Evolutionary conservation across 2,888 invertebrate species (phyloP).

Genomic region (Pristionchus exspectatus): DNA sequence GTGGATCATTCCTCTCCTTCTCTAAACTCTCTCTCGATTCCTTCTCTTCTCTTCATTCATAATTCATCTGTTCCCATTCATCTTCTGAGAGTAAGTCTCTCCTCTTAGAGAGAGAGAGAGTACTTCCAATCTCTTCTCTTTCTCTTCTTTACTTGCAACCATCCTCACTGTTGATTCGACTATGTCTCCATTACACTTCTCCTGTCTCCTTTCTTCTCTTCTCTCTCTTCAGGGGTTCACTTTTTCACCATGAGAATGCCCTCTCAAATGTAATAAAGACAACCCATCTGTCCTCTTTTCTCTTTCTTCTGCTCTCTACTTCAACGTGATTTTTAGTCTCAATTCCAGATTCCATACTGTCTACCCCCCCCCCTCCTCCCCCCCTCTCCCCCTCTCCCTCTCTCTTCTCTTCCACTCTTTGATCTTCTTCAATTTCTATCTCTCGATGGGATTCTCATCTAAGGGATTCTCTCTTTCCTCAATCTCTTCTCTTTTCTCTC

Average conservation of each 20-base stretch:
- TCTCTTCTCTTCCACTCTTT: neutral
- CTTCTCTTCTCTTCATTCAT: constrained; percentile 18
- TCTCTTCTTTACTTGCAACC: constrained; percentile 11
- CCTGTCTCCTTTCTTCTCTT: neutral
- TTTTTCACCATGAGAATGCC: constrained; percentile 25
- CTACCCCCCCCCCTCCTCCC: neutral
- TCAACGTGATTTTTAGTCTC: neutral
- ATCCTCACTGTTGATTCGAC: neutral
- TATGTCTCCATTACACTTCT: constrained; percentile 21
- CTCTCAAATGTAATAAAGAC: no score
- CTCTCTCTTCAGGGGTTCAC: neutral
- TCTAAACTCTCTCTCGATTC: constrained; percentile 8
- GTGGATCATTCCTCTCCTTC: neutral
- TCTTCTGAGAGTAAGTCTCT: constrained; percentile 6
- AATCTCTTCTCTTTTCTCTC: neutral
- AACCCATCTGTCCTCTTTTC: neutral
- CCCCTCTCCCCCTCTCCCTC: neutral
- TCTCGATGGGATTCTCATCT: neutral
- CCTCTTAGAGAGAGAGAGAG: neutral
- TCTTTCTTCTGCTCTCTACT: neutral
- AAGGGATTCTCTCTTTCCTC: constrained; percentile 17
- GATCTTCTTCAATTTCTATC: neutral
- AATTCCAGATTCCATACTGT: constrained; percentile 5
- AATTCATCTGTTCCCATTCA: constrained; percentile 29
- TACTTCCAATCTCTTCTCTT: neutral